Percentiles rank a stretch among this genome's conserved stretches.
Conservation (phyloP, 2,113 vertebrate genomes). For the Rhinolophus ferrumequinum region DNA sequence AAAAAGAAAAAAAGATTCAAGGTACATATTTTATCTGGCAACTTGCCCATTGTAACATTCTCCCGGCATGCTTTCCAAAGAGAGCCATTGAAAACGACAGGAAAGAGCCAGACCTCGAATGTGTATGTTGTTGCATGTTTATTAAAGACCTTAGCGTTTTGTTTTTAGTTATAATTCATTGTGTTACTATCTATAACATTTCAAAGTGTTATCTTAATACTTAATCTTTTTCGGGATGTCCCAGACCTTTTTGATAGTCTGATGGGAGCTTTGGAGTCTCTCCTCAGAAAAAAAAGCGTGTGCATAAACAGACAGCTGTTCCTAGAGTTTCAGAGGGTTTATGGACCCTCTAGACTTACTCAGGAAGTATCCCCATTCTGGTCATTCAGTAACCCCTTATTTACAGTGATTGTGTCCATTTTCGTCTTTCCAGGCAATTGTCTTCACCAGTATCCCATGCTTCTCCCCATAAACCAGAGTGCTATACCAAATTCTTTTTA, state of each 20-base stretch:
- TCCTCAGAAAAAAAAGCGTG: neutral
- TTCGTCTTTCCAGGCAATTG: neutral
- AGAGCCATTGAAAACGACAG: neutral
- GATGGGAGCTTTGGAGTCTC: neutral
- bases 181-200: neutral
- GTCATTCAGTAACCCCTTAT: neutral
- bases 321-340: neutral
- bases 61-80: neutral
- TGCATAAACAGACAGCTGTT: neutral
- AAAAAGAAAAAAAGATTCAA: constrained; percentile 94
- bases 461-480: neutral
- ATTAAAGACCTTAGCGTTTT: neutral
- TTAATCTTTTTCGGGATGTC: neutral
- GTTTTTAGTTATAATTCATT: neutral
- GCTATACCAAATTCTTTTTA: neutral
- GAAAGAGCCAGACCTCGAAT: neutral
- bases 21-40: constrained; percentile 82
- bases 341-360: neutral
- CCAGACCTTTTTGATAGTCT: neutral
- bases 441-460: neutral
- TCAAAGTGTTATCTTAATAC: neutral
- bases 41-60: neutral
- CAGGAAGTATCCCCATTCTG: neutral
- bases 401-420: neutral
- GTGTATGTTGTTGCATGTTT: neutral